These are phyloP conservation scores for Virgularia gustaviana DNA, from an alignment of 92 coral and sea anemone species.

Conservation along the genomic window DNA sequence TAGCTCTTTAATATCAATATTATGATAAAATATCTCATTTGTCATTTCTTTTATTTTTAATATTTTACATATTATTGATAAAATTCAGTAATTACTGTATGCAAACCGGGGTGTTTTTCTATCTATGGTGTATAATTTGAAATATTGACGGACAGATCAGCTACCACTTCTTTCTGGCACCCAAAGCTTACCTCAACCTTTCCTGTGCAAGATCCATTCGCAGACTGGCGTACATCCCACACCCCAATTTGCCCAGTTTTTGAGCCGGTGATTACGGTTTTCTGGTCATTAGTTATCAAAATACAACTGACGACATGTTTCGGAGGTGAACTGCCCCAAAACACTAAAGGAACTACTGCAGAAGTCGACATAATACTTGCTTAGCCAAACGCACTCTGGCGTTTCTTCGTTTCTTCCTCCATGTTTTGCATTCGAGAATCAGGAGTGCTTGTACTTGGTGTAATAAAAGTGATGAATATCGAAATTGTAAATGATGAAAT, in stretches of 20 bases:
- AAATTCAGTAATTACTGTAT: too few species aligned
- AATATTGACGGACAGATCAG: too few species aligned
- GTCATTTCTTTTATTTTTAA: too few species aligned
- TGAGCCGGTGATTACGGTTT: slow-evolving; percentile 88
- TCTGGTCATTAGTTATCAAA: slow-evolving; percentile 88
- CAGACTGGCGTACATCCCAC: slow-evolving; percentile 83
- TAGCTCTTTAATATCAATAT: too few species aligned
- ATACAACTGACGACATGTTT: slow-evolving; percentile 86
- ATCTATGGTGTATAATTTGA: too few species aligned
- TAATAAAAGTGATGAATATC: too few species aligned
- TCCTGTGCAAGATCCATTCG: too few species aligned
- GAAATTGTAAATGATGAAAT: too few species aligned
- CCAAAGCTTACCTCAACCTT: slow-evolving; percentile 3
- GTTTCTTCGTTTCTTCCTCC: neutral
- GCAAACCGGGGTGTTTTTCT: too few species aligned
- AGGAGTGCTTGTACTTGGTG: neutral
- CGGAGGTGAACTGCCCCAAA: slow-evolving; percentile 96
- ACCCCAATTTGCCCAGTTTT: slow-evolving; percentile 88
- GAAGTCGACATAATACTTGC: slow-evolving; percentile 76
- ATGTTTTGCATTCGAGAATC: neutral
- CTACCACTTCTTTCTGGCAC: neutral
- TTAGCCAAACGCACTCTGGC: neutral
- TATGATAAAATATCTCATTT: too few species aligned
- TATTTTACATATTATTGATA: too few species aligned
- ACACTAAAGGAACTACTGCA: slow-evolving; percentile 82